Conservation (phyloP, 2,797 vertebrate species). For the Benthosema pterotum region DNA sequence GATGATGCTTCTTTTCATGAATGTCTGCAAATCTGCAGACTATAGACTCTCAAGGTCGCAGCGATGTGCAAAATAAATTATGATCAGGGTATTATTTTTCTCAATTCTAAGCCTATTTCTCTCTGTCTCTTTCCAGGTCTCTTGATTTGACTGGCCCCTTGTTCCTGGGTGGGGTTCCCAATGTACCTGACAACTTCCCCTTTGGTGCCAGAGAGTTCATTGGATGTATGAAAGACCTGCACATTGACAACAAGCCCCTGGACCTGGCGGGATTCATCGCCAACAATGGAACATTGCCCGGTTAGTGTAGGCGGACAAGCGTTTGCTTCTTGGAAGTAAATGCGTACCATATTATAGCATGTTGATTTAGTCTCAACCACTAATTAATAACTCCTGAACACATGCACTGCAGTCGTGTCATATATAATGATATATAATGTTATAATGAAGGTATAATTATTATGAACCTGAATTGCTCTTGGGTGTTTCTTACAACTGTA, state of each 20-base stretch:
- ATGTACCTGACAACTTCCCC: slow-evolving; percentile 95
- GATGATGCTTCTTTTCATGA: no score
- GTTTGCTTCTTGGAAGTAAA: neutral
- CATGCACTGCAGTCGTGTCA: no score
- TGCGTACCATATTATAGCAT: no score
- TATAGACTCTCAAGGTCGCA: no score
- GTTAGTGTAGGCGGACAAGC: slow-evolving; percentile 69
- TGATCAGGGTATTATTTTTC: neutral
- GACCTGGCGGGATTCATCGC: slow-evolving; percentile 95
- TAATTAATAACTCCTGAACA: no score
- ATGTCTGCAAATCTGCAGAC: no score
- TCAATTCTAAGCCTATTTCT: neutral
- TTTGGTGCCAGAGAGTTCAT: slow-evolving; percentile 92
- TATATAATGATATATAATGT: no score
- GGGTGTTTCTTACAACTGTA: no score
- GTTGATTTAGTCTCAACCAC: no score
- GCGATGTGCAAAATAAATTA: no score
- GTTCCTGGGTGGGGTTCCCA: slow-evolving; percentile 95
- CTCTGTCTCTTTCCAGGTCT: slow-evolving; percentile 64
- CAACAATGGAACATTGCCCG: slow-evolving; percentile 92
- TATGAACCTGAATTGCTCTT: no score
- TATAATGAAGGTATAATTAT: no score
- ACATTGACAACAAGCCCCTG: slow-evolving; percentile 90
- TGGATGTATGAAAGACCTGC: slow-evolving; percentile 95
- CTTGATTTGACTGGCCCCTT: slow-evolving; percentile 82